Conservation (phyloP, 2,888 invertebrate species). For the Rotaria sp. region DNA sequence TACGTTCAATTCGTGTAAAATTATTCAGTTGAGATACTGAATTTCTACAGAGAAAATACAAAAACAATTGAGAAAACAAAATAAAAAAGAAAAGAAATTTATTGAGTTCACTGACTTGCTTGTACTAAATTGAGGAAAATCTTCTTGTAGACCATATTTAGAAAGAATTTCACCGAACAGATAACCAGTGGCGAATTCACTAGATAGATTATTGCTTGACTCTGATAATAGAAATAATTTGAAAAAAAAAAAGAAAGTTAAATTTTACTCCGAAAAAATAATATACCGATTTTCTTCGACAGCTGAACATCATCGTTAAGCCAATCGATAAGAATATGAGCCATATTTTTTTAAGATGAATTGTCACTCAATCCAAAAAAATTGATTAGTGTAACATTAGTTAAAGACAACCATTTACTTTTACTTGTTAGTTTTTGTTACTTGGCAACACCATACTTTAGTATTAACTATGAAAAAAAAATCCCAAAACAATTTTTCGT, state of each 20-base stretch:
- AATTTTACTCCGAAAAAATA: neutral
- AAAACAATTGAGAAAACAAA: neutral
- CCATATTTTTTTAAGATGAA: conserved; percentile 46
- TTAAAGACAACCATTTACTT: neutral
- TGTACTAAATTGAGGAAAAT: conserved; percentile 55
- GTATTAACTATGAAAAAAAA: neutral
- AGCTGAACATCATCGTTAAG: conserved; percentile 52
- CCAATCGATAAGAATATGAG: conserved; percentile 54
- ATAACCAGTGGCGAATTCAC: conserved; percentile 53
- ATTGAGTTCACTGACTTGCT: conserved; percentile 47
- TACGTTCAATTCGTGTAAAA: conserved; percentile 53
- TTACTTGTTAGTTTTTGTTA: neutral
- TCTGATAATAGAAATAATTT: neutral
- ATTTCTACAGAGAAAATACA: conserved; percentile 46
- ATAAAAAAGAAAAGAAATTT: neutral
- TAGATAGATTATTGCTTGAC: conserved; percentile 49
- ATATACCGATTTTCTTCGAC: conserved; percentile 49
- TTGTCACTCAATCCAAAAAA: neutral
- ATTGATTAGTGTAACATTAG: neutral
- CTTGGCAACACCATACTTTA: neutral
- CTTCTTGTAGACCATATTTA: conserved; percentile 53
- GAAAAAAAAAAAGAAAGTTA: neutral
- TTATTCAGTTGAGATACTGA: conserved; percentile 55
- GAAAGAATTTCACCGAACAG: conserved; percentile 53
- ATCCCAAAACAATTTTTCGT: neutral